Conservation (phyloP, 2,797 vertebrate species). For the Phrynocephalus forsythii region DNA sequence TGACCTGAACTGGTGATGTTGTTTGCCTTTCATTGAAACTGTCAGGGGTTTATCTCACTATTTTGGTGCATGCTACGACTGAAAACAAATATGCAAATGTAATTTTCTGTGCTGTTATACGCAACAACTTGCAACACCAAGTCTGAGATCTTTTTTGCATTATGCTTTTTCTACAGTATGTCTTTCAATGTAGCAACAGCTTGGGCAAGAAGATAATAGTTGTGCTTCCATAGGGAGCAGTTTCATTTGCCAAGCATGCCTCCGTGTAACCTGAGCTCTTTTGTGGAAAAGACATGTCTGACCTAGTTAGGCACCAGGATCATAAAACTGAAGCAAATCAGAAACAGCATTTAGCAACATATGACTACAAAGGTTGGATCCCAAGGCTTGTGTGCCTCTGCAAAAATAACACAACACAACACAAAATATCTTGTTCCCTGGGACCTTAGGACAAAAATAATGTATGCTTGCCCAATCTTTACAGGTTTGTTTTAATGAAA, state of each 20-base stretch:
- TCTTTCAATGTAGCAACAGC: background rate
- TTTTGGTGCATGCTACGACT: background rate
- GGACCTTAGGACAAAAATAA: background rate
- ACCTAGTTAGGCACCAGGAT: background rate
- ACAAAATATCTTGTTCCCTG: background rate
- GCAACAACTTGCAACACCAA: background rate
- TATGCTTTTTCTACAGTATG: background rate
- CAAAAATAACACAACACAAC: background rate
- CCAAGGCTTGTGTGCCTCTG: background rate
- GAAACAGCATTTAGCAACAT: background rate
- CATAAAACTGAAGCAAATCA: background rate
- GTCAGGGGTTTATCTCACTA: background rate
- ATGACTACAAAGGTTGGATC: background rate
- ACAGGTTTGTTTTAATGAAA: too few relatives aligned
- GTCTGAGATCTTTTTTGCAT: background rate
- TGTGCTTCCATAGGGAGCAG: background rate
- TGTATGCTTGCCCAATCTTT: too few relatives aligned
- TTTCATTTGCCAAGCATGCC: constrained; percentile 6
- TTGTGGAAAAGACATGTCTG: background rate
- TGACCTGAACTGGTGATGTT: constrained; percentile 23
- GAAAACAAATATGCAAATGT: background rate
- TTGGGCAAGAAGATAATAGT: background rate
- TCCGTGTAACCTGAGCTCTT: constrained; percentile 16
- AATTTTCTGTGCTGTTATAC: background rate
- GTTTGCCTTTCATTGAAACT: constrained; percentile 6